Evolutionary conservation across 2,797 vertebrate genomes (phyloP), one percentile per base, ranked within the genome.

Genomic region (Oophaga sylvatica): DNA sequence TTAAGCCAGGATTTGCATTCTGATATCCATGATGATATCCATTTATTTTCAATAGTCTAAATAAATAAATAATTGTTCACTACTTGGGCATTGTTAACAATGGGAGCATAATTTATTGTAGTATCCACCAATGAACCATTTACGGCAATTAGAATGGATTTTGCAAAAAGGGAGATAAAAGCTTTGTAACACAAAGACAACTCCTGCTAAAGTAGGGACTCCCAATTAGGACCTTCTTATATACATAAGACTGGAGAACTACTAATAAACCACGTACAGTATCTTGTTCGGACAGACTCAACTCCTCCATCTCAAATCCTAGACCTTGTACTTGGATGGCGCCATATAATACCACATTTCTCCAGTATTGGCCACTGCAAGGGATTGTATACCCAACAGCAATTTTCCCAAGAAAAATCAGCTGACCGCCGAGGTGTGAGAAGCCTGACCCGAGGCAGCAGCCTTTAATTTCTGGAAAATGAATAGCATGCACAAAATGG

Each of bases 381-480:
- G 19, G 8, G 53, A 53, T 48, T n/a, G 8, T 71, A 31, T 68
- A 68, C 5, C 26, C 67, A 16, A 68, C 67, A 68, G 29, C 35
- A 75, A 48, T 20, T 48, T 75, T 11, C 41, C 13, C 48, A 7
- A 1, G 6, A 77, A 53, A 53, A 77, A 56, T 77, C 13, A 26
- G 20, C 22, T 26, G 22, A 26, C 5, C 22, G 11, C 73, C 5
- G 5, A 20, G 73, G 22, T 26, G 19, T 1, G 20, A 53, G 41
- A 13, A 48, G 10, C 45, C 20, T 2, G 73, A 75, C 71, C 71
- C 1, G 12, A 8, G 5, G 45, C 35, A 13, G 41, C 9, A 56
- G 48, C 45, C 75, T 53, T 77, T 77, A 13, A 77, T 77, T 77
- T 77, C 22, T 26, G 13, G 12, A 56, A 56, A 77, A 77, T 77